phyloP scores from a whole-genome alignment of 2,888 invertebrate genomes.

The Tetrapedia diversipes region DNA sequence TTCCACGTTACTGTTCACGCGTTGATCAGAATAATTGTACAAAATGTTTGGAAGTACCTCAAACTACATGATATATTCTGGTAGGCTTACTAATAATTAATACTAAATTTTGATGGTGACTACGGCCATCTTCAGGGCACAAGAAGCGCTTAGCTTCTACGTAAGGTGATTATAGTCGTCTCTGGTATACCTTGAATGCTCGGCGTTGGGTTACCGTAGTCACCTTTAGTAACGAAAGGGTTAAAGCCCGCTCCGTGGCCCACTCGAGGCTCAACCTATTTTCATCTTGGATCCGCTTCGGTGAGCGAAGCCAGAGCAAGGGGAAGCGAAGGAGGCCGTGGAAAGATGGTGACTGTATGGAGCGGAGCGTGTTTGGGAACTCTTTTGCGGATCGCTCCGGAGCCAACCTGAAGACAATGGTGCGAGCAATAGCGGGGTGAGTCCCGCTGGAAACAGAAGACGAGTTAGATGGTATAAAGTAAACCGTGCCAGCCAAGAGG shows the following conservation, averaged over 20 bases:
- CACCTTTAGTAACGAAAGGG: no score
- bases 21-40: no score
- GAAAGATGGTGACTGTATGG: slow-evolving; percentile 36
- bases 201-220: no score
- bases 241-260: slow-evolving; percentile 38
- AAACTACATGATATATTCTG: no score
- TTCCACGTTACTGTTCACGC: no score
- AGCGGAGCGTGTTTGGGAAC: slow-evolving; percentile 50
- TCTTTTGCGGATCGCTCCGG: slow-evolving; percentile 54
- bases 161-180: no score
- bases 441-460: slow-evolving; percentile 49
- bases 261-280: slow-evolving; percentile 63
- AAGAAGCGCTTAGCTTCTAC: no score
- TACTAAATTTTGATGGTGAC: no score
- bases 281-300: slow-evolving; percentile 55
- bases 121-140: no score
- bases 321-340: slow-evolving; percentile 24
- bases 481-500: slow-evolving; percentile 50
- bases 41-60: no score
- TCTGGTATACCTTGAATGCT: no score
- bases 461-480: slow-evolving; percentile 61
- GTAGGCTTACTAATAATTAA: no score
- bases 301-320: slow-evolving; percentile 8
- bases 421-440: slow-evolving; percentile 37
- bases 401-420: slow-evolving; percentile 63